Percentiles rank a stretch among this genome's conserved stretches.
phyloP scores from a whole-genome alignment of 2,797 vertebrate genomes.

The Lacerta agilis region DNA sequence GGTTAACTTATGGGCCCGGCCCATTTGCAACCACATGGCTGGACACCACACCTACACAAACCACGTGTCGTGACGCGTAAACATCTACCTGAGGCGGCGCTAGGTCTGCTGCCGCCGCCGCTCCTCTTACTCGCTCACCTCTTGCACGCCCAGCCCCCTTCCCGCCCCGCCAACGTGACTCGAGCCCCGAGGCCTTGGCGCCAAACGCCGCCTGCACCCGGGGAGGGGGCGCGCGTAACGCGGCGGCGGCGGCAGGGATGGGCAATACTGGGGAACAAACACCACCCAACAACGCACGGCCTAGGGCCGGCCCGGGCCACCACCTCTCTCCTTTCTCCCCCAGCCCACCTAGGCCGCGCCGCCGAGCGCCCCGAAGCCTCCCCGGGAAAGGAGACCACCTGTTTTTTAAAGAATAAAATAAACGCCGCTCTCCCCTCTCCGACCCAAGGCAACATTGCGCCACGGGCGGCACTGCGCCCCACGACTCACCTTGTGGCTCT shows the following conservation, averaged over 20 bases:
- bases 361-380: not conserved
- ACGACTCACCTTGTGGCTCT: slow-evolving; percentile 57
- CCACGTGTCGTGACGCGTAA: not conserved
- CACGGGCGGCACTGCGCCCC: slow-evolving; percentile 32
- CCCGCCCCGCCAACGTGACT: slow-evolving; percentile 36
- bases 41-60: too few species aligned
- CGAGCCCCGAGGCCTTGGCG: slow-evolving; percentile 49
- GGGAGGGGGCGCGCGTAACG: not conserved
- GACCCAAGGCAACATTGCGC: not conserved
- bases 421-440: too few species aligned
- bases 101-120: not conserved
- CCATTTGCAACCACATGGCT: not conserved
- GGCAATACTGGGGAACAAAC: not conserved
- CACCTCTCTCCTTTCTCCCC: not conserved
- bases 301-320: not conserved
- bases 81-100: not conserved
- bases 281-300: not conserved
- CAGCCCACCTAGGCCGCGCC: not conserved
- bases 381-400: not conserved
- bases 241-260: not conserved
- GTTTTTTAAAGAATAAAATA: too few species aligned
- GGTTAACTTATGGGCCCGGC: not conserved
- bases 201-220: slow-evolving; percentile 48
- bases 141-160: not conserved
- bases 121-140: slow-evolving; percentile 4